Evolutionary conservation across 2,888 invertebrate species (phyloP).

Genomic region (Polydrusus pterygomalis): DNA sequence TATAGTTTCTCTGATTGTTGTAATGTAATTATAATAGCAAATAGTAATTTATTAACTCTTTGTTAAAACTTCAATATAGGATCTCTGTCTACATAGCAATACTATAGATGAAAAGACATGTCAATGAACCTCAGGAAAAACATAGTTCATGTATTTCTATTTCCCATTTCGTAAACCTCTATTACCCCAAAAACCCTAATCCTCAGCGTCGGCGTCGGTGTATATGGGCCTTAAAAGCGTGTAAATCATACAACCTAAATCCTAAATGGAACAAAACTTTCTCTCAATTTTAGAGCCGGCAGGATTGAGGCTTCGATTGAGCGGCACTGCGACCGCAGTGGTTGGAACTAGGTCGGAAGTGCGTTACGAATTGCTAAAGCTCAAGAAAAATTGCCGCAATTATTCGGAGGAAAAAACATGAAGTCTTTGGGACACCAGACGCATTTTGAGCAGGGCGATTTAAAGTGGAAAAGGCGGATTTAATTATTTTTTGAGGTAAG

Average conservation of each 20-base stretch:
- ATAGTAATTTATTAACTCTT: too few species aligned
- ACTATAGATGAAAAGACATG: conserved; percentile 5
- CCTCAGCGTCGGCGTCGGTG: conserved; percentile 16
- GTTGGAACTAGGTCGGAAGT: conserved; percentile 34
- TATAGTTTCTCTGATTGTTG: too few species aligned
- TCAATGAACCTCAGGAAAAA: conserved; percentile 35
- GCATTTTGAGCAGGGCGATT: conserved; percentile 26
- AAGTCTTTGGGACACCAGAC: neutral
- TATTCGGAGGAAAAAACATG: conserved; percentile 21
- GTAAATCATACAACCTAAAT: conserved; percentile 31
- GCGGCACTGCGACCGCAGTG: conserved; percentile 1
- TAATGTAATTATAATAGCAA: too few species aligned
- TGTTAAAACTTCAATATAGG: too few species aligned
- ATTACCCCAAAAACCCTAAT: conserved; percentile 36
- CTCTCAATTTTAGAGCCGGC: conserved; percentile 29
- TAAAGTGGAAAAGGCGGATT: conserved; percentile 24
- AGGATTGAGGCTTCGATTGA: conserved; percentile 31
- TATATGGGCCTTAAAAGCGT: conserved; percentile 32
- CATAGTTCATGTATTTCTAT: conserved; percentile 2
- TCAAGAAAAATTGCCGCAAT: conserved; percentile 37
- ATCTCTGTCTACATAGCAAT: too few species aligned
- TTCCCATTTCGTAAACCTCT: neutral
- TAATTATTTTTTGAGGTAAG: conserved; percentile 30
- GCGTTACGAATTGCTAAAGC: conserved; percentile 28
- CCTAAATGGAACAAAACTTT: conserved; percentile 19